Evolutionary conservation across 2,797 vertebrate species (phyloP).

Genomic region (Phataginus tetradactyla): DNA sequence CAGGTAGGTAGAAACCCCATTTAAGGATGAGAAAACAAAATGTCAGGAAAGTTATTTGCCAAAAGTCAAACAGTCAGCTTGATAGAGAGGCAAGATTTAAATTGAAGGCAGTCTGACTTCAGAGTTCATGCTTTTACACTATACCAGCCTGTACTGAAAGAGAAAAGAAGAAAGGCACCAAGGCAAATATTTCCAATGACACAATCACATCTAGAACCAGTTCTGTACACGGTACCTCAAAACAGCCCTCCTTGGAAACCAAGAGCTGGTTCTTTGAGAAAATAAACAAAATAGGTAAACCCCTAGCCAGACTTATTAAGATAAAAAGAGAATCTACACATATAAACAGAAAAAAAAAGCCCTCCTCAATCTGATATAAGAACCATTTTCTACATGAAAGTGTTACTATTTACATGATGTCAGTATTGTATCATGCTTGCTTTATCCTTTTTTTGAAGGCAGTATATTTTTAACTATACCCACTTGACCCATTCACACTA

Average conservation of each 20-base stretch:
- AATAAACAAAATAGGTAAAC: no score
- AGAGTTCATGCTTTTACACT: neutral
- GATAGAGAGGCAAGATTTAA: neutral
- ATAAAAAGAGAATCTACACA: no score
- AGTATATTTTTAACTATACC: neutral
- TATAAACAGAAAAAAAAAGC: neutral
- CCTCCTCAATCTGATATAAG: neutral
- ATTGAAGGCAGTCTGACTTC: neutral
- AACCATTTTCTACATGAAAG: neutral
- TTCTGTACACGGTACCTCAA: neutral
- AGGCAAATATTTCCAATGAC: neutral
- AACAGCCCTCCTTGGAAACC: neutral
- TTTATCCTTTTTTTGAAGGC: neutral
- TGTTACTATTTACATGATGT: neutral
- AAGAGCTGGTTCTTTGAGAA: no score
- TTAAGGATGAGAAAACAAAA: constrained; percentile 9
- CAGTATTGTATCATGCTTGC: neutral
- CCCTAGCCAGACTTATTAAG: no score
- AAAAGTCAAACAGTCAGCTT: neutral
- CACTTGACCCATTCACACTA: neutral
- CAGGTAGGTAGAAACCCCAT: neutral
- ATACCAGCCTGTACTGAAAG: neutral
- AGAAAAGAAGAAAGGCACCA: neutral
- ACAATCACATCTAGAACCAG: neutral
- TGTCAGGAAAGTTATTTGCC: neutral